Evolutionary conservation across 2,888 invertebrate species (phyloP).

Genomic region (Cataglyphis rosenhaueri): DNA sequence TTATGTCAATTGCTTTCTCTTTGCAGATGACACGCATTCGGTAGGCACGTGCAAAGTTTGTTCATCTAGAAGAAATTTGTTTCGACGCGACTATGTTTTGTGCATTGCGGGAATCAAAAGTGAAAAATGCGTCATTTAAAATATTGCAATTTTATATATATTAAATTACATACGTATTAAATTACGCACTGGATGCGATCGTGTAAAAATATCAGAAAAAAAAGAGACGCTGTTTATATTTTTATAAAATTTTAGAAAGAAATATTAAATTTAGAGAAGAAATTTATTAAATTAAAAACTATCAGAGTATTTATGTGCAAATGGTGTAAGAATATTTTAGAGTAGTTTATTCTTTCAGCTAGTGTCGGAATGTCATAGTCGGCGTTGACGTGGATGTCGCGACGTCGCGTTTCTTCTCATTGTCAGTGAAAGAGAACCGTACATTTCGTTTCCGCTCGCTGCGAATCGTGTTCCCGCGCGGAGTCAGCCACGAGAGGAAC

Average conservation of each 20-base stretch:
- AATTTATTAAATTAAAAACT: not conserved
- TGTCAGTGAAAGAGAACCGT: slow-evolving; percentile 50
- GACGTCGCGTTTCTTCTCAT: slow-evolving; percentile 38
- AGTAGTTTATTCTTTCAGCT: not conserved
- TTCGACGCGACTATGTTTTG: slow-evolving; percentile 66
- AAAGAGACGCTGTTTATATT: not conserved
- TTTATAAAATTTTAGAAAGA: not conserved
- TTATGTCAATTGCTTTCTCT: not conserved
- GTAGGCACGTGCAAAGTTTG: slow-evolving; percentile 68
- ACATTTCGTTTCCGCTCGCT: slow-evolving; percentile 40
- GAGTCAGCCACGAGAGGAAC: slow-evolving; percentile 48
- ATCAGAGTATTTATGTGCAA: not conserved
- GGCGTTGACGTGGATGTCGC: slow-evolving; percentile 44
- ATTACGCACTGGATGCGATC: slow-evolving; percentile 10
- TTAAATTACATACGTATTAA: slow-evolving; percentile 50
- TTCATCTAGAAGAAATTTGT: slow-evolving; percentile 68
- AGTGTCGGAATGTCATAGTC: slow-evolving; percentile 19
- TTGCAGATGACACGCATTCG: slow-evolving; percentile 10
- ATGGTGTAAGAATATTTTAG: slow-evolving; percentile 17
- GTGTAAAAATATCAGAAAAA: not conserved
- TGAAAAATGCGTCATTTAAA: slow-evolving; percentile 59
- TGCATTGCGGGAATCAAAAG: not conserved
- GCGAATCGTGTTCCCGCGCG: slow-evolving; percentile 58
- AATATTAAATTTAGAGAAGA: not conserved
- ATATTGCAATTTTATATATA: slow-evolving; percentile 58